phyloP scores from a whole-genome alignment of 1,140 invertebrate species.

The Calliopsis andreniformis region DNA sequence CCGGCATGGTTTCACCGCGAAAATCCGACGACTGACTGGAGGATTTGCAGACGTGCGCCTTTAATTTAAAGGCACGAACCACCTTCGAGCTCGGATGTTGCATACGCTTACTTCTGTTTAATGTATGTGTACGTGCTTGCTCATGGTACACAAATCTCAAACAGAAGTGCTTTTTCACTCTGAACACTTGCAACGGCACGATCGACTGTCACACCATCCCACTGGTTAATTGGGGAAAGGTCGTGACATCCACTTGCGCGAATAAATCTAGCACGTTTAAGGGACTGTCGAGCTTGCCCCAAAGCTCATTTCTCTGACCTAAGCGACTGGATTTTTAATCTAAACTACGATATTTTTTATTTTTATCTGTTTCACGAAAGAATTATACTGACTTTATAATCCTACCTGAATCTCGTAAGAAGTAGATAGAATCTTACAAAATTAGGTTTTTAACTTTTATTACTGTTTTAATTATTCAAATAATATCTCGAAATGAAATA shows the following conservation, averaged over 20 bases:
- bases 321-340: no score
- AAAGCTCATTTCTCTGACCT: background rate
- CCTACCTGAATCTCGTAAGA: no score
- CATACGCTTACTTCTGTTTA: slow-evolving; percentile 21
- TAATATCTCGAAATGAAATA: no score
- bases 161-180: slow-evolving; percentile 19
- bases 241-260: background rate
- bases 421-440: no score
- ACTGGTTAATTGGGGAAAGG: slow-evolving; percentile 48
- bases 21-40: slow-evolving; percentile 78
- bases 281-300: background rate
- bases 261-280: background rate
- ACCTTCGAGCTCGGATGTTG: slow-evolving; percentile 76
- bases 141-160: background rate
- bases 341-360: no score
- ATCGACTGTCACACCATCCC: slow-evolving; percentile 10
- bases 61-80: slow-evolving; percentile 79
- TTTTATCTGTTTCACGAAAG: no score
- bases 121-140: background rate
- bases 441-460: no score
- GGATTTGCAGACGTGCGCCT: slow-evolving; percentile 77
- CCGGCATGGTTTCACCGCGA: slow-evolving; percentile 66
- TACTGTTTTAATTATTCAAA: no score
- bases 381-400: no score
- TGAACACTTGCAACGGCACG: slow-evolving; percentile 8